Evolutionary conservation across 2,797 vertebrate species (phyloP).

Genomic region (Columba guinea): DNA sequence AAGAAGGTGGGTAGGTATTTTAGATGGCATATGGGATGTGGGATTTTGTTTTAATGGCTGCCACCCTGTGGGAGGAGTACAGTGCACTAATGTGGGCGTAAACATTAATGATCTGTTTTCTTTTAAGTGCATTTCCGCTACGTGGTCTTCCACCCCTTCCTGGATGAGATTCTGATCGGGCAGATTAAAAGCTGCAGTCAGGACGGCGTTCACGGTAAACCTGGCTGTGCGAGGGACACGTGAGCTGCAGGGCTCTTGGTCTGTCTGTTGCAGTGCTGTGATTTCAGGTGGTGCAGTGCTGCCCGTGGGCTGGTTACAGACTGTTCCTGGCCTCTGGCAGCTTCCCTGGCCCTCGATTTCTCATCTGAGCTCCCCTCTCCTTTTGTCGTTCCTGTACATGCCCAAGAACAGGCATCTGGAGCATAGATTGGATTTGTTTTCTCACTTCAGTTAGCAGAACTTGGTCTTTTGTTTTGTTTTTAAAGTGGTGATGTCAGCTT

Average conservation of each 20-base stretch:
- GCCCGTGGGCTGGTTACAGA: not conserved
- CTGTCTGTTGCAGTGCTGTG: not conserved
- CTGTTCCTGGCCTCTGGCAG: not conserved
- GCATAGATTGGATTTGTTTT: not conserved
- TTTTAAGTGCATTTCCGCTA: conserved; percentile 93
- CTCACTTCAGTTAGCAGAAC: not conserved
- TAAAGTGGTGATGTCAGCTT: accelerated
- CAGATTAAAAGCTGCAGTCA: conserved; percentile 98
- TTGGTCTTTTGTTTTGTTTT: not conserved
- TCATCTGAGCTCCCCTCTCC: not conserved
- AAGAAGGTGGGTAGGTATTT: not conserved
- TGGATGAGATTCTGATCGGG: conserved; percentile 94
- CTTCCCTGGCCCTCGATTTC: not conserved
- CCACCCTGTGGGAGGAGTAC: not conserved
- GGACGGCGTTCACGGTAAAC: conserved; percentile 92
- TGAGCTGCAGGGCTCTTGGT: not conserved
- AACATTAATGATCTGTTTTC: not conserved
- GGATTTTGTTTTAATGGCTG: conserved; percentile 31
- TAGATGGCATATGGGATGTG: not conserved
- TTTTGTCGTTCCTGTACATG: not conserved
- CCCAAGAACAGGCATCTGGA: not conserved
- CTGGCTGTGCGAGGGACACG: accelerated
- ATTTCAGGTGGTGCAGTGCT: not conserved
- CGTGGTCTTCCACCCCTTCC: conserved; percentile 95
- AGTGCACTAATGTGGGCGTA: not conserved